phyloP scores from a whole-genome alignment of 2,888 invertebrate genomes.

The Celastrina argiolus region DNA sequence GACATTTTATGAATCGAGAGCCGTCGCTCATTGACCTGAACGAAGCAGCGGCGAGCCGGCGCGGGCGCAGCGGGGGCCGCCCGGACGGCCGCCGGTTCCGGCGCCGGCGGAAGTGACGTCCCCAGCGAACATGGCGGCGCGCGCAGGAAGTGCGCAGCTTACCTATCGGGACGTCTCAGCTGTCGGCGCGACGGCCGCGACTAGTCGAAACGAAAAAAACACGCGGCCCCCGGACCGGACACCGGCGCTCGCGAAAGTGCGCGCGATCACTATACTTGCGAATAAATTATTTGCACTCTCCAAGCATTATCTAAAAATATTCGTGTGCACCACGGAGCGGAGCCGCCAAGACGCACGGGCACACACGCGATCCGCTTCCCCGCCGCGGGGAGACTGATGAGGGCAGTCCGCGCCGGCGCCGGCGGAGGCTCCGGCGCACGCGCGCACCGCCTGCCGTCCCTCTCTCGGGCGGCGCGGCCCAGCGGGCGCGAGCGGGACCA shows the following conservation, averaged over 20 bases:
- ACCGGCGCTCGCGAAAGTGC: slow-evolving; percentile 69
- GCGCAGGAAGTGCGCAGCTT: slow-evolving; percentile 78
- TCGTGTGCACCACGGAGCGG: slow-evolving; percentile 64
- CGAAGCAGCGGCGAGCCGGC: slow-evolving; percentile 47
- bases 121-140: slow-evolving; percentile 74
- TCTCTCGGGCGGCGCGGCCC: slow-evolving; percentile 43
- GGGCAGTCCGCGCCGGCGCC: slow-evolving; percentile 73
- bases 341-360: slow-evolving; percentile 55
- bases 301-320: slow-evolving; percentile 71
- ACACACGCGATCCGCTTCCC: slow-evolving; percentile 74
- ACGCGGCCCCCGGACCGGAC: slow-evolving; percentile 58
- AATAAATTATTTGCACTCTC: slow-evolving; percentile 73
- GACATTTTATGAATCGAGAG: slow-evolving; percentile 77
- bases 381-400: slow-evolving; percentile 77
- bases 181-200: slow-evolving; percentile 49
- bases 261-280: slow-evolving; percentile 71
- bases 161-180: slow-evolving; percentile 72
- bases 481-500: slow-evolving; percentile 61
- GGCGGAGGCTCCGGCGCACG: slow-evolving; percentile 72
- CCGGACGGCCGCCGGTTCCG: slow-evolving; percentile 53
- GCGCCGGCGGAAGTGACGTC: slow-evolving; percentile 70
- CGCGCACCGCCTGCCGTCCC: slow-evolving; percentile 64
- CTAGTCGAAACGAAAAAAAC: slow-evolving; percentile 37
- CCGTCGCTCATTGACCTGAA: slow-evolving; percentile 69
- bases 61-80: slow-evolving; percentile 49